Evolutionary conservation across 2,888 invertebrate species (phyloP).

Genomic region (Blastobasis lacticolella): DNA sequence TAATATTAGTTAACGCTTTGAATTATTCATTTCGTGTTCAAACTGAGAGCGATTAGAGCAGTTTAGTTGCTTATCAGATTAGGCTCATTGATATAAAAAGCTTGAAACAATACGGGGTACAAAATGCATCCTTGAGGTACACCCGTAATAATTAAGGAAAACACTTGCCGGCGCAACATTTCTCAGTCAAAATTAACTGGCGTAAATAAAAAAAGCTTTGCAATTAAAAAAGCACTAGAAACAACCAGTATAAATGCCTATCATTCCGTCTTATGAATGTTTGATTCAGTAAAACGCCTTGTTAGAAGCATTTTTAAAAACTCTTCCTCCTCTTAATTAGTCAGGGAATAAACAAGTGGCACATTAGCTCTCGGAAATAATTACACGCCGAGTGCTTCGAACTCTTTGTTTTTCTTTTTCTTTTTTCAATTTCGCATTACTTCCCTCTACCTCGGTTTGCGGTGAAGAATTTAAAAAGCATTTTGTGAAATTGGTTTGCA

Average conservation of each 20-base stretch:
- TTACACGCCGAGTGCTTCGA: constrained; percentile 49
- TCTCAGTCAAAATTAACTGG: neutral
- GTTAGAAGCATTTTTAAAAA: constrained; percentile 54
- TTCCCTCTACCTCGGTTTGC: constrained; percentile 44
- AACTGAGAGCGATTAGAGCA: neutral
- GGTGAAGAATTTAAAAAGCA: constrained; percentile 64
- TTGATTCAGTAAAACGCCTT: constrained; percentile 55
- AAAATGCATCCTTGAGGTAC: constrained; percentile 14
- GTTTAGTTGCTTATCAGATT: neutral
- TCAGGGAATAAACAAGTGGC: constrained; percentile 69
- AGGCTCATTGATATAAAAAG: constrained; percentile 11
- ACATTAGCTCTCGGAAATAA: constrained; percentile 70
- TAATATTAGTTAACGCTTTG: constrained; percentile 38
- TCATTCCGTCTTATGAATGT: constrained; percentile 56
- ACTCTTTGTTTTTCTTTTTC: constrained; percentile 35
- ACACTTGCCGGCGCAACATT: neutral
- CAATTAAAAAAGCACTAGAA: constrained; percentile 34
- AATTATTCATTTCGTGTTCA: constrained; percentile 34
- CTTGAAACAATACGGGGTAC: constrained; percentile 11
- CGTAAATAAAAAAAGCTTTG: constrained; percentile 23
- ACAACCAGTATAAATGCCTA: constrained; percentile 35
- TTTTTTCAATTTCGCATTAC: constrained; percentile 36
- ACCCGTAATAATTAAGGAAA: neutral
- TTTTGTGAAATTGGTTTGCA: constrained; percentile 62
- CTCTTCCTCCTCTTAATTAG: constrained; percentile 69